Base-by-base conservation (phyloP, 2,888 invertebrate species). In the Drosophila buzzatii region DNA sequence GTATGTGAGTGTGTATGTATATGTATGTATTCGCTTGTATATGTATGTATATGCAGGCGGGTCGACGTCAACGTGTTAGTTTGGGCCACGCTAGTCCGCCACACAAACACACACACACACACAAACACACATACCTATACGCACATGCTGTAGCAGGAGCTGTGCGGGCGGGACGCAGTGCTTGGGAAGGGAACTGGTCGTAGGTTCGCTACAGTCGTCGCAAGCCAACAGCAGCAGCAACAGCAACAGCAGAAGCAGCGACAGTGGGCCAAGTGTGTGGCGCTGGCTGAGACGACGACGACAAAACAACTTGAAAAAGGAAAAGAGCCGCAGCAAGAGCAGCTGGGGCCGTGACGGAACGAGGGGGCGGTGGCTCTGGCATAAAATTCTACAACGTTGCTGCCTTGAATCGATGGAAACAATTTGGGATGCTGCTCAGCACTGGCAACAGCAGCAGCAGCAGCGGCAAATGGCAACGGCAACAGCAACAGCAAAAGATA, bases 101-200 rank as follows among this genome's bases (percentile, higher is more conserved):
- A 63, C 76, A 75, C 63, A 62, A 49, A 76, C 65, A 70, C 55
- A n/a, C 8, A 37, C 14, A 37, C 37, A 35, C 12, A 37, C 3
- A 35, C 35, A 4, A 4, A 39, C 37, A 16, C 7, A 16, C 44
- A 59, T 35, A 67, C 44, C 66, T 7, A 56, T 42, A 64, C 58
- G 65, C 33, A 67, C 52, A 63, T 33, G 23, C 47, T 44, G 44
- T 41, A 47, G 58, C 42, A 61, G 65, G 52, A 76, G 61, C 74
- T 64, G 65, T 53, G 79, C 66, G 71, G 82, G 75, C 73, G 73
- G 81, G 63, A 70, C 55, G 68, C 59, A 67, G 52, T 57, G 85
- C 31, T 53, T 63, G 67, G 70, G 49, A 68, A 73, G 77, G 77
- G 83, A 87, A 85, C 89, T 85, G 87, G 84, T 85, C 89, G 87